Evolutionary conservation across 2,888 invertebrate species (phyloP).

Genomic region (Ochropacha duplaris): DNA sequence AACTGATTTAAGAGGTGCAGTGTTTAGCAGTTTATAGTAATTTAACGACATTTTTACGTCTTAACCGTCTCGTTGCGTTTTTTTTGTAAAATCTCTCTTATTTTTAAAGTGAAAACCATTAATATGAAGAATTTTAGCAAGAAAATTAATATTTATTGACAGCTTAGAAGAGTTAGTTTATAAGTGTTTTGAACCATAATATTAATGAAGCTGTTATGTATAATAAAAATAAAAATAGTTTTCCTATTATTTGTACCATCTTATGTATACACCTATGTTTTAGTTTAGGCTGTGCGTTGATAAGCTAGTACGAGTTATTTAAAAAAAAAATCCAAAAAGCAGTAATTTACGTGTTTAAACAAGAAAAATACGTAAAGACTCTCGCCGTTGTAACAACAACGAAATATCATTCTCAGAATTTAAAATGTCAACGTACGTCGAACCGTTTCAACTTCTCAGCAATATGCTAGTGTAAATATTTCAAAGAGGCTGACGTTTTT

Average conservation of each 20-base stretch:
- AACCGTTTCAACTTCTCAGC: neutral
- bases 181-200: too few relatives aligned
- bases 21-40: slow-evolving; percentile 4
- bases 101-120: neutral
- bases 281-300: too few relatives aligned
- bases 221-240: too few relatives aligned
- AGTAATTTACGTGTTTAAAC: neutral
- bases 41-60: slow-evolving; percentile 3
- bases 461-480: slow-evolving; percentile 22
- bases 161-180: too few relatives aligned
- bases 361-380: neutral
- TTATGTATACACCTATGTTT: too few relatives aligned
- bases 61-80: neutral
- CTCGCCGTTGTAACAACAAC: too few relatives aligned
- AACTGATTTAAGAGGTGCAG: slow-evolving; percentile 2
- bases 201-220: too few relatives aligned
- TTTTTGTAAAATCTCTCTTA: neutral
- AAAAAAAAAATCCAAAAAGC: neutral
- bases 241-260: too few relatives aligned
- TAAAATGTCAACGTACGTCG: neutral
- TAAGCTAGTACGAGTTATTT: too few relatives aligned
- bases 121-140: neutral
- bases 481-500: slow-evolving; percentile 23
- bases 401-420: neutral
- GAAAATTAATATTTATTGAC: too few relatives aligned